Evolutionary conservation across 35 echinoderm and acorn worm genomes (phyloP), one percentile per base, ranked within the genome.

Genomic region (Lytechinus variegatus): DNA sequence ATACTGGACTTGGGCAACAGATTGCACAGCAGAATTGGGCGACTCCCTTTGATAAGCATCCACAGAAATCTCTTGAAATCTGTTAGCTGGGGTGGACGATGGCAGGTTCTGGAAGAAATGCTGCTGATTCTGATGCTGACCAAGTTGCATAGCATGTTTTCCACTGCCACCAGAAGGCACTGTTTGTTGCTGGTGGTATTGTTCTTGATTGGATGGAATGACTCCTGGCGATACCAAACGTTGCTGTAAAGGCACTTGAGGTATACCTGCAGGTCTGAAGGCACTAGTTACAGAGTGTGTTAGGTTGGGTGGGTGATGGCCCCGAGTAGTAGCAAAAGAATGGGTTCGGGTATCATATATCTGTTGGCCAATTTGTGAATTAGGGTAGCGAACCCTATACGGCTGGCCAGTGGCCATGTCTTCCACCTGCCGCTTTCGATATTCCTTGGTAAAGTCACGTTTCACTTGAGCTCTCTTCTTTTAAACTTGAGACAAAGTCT

Each of bases 211-310:
- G 92, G 52, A 93, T 55, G 92, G 53, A 27, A 93, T 93, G 28
- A 27, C n/a, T 93, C 52, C 52, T 55, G 53, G 92, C 9, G 92
- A 54, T 54, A 93, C 53, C 29, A 93, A 93, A 55, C 52, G 53
- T 54, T 54, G 92, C 53, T 93, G 29, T 54, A 93, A 93, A 93
- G 92, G 92, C 92, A 93, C 54, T 55, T 21, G 55, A 13, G 92
- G 92, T 27, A 57, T 24, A 28, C 10, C 21, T 57, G 92, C 52
- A 53, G 53, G 92, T 93, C 92, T 54, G 54, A 93, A 93, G 52
- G 92, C 92, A 93, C 92, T 93, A 53, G 92, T 90, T 90, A 24
- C 66, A 24, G 14, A 79, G 19, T 79, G 66, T 79, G 66, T 14
- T 79, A 79, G 21, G 66, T 79, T 79, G 21, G 66, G 66, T 79